These are phyloP conservation scores for Nematostella vectensis DNA, from an alignment of 92 coral and sea anemone genomes.

Conservation along the genomic window DNA sequence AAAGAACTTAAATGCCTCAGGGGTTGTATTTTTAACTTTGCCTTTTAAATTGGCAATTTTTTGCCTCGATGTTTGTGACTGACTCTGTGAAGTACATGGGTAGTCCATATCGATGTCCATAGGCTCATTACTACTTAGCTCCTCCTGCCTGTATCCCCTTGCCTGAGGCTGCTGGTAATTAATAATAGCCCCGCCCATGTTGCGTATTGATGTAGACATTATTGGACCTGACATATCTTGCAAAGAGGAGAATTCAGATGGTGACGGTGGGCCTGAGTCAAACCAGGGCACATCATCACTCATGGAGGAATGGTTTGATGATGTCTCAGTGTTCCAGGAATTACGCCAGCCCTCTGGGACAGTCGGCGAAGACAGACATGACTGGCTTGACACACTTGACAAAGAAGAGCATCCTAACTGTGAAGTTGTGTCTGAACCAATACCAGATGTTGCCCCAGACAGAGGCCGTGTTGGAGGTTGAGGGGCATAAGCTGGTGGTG, in stretches of 20 bases:
- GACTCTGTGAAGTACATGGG: conserved; percentile 44
- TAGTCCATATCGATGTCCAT: conserved; percentile 50
- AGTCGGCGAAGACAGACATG: conserved; percentile 37
- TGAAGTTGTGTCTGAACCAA: conserved; percentile 23
- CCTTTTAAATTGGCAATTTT: conserved; percentile 13
- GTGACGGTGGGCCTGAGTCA: conserved; percentile 82
- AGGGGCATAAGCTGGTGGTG: conserved; percentile 78
- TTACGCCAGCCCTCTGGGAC: conserved; percentile 52
- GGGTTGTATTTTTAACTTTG: conserved; percentile 61
- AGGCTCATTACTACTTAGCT: conserved; percentile 15
- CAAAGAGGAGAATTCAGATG: conserved; percentile 55
- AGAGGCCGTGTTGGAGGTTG: conserved; percentile 39
- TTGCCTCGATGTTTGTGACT: conserved; percentile 29
- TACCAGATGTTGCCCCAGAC: conserved; percentile 36
- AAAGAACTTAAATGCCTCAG: conserved; percentile 87
- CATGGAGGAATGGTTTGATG: conserved; percentile 77
- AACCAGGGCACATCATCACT: conserved; percentile 85
- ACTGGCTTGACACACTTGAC: conserved; percentile 46
- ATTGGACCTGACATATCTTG: conserved; percentile 17
- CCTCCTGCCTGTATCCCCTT: neutral
- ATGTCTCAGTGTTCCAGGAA: conserved; percentile 85
- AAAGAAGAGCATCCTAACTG: conserved; percentile 33
- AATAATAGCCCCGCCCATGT: conserved; percentile 68
- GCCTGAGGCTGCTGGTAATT: conserved; percentile 46
- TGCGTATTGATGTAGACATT: conserved; percentile 52